These are phyloP conservation scores for Coilia nasus DNA, from an alignment of 2,797 vertebrate species.

Conservation along the genomic window DNA sequence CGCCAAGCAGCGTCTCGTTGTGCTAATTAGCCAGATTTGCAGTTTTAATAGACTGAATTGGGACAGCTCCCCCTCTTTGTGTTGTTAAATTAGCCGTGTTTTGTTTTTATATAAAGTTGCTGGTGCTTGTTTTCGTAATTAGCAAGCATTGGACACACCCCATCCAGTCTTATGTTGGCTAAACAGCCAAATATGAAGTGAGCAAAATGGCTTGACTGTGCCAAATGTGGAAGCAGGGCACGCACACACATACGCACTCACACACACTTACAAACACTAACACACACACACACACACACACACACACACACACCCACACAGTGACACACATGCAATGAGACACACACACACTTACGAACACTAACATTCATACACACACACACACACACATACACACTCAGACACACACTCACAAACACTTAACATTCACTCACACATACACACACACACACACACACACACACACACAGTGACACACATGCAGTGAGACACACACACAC, in stretches of 20 bases:
- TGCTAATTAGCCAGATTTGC: constrained; percentile 67
- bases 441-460: too few species aligned
- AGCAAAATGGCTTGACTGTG: neutral
- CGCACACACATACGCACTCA: neutral
- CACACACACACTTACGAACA: too few species aligned
- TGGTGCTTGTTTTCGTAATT: neutral
- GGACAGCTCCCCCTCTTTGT: constrained; percentile 49
- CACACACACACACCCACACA: neutral
- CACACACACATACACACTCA: too few species aligned
- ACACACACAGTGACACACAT: too few species aligned
- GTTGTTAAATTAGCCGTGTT: constrained; percentile 45
- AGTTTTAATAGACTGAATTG: constrained; percentile 63
- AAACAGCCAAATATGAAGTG: neutral
- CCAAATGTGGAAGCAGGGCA: neutral
- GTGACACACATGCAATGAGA: too few species aligned
- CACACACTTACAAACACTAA: neutral
- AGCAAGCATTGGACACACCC: neutral
- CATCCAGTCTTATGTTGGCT: neutral
- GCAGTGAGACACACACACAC: too few species aligned
- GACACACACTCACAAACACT: neutral
- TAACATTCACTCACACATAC: too few species aligned
- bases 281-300: neutral
- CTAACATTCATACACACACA: neutral
- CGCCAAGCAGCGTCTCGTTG: constrained; percentile 52
- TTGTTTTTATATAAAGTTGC: constrained; percentile 1